Evolutionary conservation across 2,797 vertebrate species (phyloP).

Genomic region (Sebastes vulpes): DNA sequence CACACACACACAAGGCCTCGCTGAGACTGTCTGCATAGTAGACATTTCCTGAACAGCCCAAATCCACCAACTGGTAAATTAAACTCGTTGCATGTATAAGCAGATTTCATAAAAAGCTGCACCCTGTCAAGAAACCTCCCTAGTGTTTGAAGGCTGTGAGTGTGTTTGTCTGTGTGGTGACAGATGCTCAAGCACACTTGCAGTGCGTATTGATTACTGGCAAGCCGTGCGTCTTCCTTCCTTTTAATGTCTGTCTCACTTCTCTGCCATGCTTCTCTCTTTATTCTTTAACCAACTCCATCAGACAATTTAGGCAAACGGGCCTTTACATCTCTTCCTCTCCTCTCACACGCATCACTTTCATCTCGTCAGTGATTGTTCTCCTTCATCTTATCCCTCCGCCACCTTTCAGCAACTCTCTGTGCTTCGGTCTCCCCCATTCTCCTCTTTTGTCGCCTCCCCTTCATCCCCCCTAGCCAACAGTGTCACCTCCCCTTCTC

Average conservation of each 20-base stretch:
- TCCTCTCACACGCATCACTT: slow-evolving; percentile 18
- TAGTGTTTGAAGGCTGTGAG: slow-evolving; percentile 34
- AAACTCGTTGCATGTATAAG: slow-evolving; percentile 61
- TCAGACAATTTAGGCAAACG: slow-evolving; percentile 20
- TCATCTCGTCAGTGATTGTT: slow-evolving; percentile 25
- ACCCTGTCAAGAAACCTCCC: slow-evolving; percentile 39
- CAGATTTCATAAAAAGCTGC: slow-evolving; percentile 56
- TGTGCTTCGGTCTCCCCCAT: not conserved
- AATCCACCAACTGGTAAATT: slow-evolving; percentile 62
- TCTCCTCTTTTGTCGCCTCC: slow-evolving; percentile 13
- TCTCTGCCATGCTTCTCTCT: not conserved
- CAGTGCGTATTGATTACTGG: slow-evolving; percentile 56
- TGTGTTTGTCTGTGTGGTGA: slow-evolving; percentile 12
- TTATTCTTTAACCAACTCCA: slow-evolving; percentile 11
- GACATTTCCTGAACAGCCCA: slow-evolving; percentile 42
- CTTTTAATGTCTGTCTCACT: slow-evolving; percentile 24
- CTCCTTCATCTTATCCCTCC: slow-evolving; percentile 40
- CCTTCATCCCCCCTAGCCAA: slow-evolving; percentile 32
- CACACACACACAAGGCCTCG: not conserved
- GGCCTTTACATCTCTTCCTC: slow-evolving; percentile 21
- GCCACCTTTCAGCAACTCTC: slow-evolving; percentile 16
- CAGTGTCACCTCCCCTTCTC: slow-evolving; percentile 53
- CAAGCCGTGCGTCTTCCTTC: slow-evolving; percentile 14
- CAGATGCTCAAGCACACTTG: slow-evolving; percentile 61
- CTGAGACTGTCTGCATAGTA: not conserved